Conservation (phyloP, 2,888 invertebrate genomes). For the Cloeon dipterum region DNA sequence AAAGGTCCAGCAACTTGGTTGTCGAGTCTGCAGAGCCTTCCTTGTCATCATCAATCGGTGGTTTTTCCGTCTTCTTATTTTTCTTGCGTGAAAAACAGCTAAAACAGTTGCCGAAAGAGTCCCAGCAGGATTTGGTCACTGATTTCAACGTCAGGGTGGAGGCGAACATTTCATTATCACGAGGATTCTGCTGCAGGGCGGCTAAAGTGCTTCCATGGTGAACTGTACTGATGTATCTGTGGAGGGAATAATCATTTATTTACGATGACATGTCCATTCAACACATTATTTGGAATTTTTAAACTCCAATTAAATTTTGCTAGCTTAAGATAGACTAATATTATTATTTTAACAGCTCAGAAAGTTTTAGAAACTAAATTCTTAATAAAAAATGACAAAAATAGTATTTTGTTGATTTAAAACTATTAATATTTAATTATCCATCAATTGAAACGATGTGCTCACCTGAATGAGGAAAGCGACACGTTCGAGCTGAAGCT, state of each 20-base stretch:
- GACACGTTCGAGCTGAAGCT: neutral
- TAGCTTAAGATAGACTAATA: no score
- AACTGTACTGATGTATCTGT: conserved; percentile 61
- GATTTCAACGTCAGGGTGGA: conserved; percentile 41
- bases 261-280: no score
- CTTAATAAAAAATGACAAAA: no score
- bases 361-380: no score
- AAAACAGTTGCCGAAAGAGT: neutral
- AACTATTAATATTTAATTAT: no score
- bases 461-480: neutral
- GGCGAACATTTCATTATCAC: conserved; percentile 24
- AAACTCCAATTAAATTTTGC: no score
- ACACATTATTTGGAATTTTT: no score
- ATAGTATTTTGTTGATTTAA: no score
- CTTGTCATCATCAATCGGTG: neutral
- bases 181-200: conserved; percentile 34
- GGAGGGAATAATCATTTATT: no score
- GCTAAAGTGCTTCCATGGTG: conserved; percentile 68
- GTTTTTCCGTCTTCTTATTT: neutral
- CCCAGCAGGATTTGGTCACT: neutral
- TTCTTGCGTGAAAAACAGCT: neutral
- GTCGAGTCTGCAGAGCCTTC: neutral
- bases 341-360: no score
- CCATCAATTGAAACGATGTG: no score
- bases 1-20: conserved; percentile 46